Conservation (phyloP, 2,113 vertebrate genomes). For the Hippocampus comes region DNA sequence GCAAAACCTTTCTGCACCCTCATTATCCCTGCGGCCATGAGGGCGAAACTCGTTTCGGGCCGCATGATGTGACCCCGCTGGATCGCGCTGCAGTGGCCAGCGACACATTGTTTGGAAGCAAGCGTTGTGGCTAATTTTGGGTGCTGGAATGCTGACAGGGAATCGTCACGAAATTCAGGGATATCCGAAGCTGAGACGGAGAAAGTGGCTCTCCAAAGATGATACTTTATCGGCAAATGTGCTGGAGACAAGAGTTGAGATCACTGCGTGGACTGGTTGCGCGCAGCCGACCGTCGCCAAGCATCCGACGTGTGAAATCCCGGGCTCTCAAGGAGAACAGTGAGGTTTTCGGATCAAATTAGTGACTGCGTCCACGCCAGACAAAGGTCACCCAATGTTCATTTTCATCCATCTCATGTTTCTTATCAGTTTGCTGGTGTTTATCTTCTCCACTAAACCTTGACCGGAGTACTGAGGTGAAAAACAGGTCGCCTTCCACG, state of each 20-base stretch:
- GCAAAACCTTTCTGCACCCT: constrained; percentile 67
- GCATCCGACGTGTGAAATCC: not conserved
- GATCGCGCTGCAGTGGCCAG: constrained; percentile 48
- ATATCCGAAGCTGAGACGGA: constrained; percentile 15
- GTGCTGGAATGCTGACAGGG: constrained; percentile 42
- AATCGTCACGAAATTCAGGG: constrained; percentile 36
- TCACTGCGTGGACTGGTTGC: constrained; percentile 37
- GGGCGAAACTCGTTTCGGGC: constrained; percentile 29
- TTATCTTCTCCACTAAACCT: not conserved
- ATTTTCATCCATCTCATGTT: too few relatives aligned
- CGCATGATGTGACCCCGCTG: constrained; percentile 55
- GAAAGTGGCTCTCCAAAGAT: constrained; percentile 17
- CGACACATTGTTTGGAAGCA: constrained; percentile 51
- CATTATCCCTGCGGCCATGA: constrained; percentile 55
- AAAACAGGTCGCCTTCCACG: not conserved
- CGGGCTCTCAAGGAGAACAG: not conserved
- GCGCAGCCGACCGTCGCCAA: not conserved
- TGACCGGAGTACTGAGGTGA: not conserved
- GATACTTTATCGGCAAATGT: constrained; percentile 2
- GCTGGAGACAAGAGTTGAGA: not conserved
- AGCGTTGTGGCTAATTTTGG: constrained; percentile 50
- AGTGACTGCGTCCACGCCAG: not conserved
- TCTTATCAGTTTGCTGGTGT: not conserved
- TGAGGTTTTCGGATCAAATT: not conserved
- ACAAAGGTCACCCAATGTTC: not conserved